Percentiles rank a stretch among this genome's conserved stretches.
phyloP scores from a whole-genome alignment of 2,888 invertebrate genomes.

The Ichneumon xanthorius region DNA sequence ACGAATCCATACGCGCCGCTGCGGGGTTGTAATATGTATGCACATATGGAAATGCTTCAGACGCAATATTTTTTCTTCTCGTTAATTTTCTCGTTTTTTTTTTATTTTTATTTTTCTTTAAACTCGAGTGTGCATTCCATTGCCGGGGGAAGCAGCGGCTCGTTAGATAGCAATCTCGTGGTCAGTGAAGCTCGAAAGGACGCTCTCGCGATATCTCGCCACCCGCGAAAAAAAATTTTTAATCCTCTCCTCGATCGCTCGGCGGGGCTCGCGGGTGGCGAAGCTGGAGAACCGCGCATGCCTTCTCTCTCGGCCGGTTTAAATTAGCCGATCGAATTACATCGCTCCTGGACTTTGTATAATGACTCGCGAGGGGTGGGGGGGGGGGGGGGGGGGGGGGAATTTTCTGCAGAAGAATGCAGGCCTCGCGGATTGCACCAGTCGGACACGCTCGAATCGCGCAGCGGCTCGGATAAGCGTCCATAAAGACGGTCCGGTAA shows the following conservation, averaged over 20 bases:
- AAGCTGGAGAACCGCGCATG: background rate
- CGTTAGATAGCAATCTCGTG: slow-evolving; percentile 8
- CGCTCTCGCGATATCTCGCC: slow-evolving; percentile 21
- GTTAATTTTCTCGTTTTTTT: background rate
- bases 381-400: too few relatives aligned
- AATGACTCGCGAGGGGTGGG: background rate
- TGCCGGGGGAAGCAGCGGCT: background rate
- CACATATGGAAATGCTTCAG: slow-evolving; percentile 17
- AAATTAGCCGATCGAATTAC: slow-evolving; percentile 53
- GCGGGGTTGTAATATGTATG: slow-evolving; percentile 4
- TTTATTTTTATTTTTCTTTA: background rate
- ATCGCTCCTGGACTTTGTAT: slow-evolving; percentile 9
- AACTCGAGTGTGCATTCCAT: background rate
- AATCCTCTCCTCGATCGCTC: slow-evolving; percentile 36
- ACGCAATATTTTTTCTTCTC: background rate
- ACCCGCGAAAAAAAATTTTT: slow-evolving; percentile 20
- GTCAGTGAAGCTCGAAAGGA: slow-evolving; percentile 21
- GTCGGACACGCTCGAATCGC: background rate
- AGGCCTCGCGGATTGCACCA: background rate
- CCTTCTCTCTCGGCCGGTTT: slow-evolving; percentile 27
- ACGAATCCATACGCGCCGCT: slow-evolving; percentile 5
- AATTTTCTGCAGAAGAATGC: too few relatives aligned
- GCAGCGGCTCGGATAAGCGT: slow-evolving; percentile 4
- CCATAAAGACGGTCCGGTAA: slow-evolving; percentile 18
- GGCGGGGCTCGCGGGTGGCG: slow-evolving; percentile 46